Conservation (phyloP, 2,113 vertebrate species). For the Pristiophorus japonicus region DNA sequence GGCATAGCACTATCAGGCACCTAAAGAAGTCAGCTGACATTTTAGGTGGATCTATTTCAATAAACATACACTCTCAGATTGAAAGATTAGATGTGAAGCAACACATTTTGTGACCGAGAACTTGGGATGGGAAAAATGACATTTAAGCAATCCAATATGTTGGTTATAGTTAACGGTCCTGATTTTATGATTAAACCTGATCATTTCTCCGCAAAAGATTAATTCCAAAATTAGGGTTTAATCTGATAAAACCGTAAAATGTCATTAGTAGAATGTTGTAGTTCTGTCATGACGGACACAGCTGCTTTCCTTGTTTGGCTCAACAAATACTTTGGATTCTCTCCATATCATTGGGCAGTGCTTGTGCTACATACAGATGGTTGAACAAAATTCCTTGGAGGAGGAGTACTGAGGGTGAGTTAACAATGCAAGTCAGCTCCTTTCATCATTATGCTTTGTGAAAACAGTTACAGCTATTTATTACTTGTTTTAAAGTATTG, state of each 20-base stretch:
- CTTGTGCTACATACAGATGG: background rate
- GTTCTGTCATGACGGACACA: background rate
- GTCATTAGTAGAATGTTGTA: too few relatives aligned
- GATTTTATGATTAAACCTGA: background rate
- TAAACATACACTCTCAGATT: background rate
- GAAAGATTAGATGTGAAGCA: background rate
- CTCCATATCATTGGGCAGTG: background rate
- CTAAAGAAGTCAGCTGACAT: background rate
- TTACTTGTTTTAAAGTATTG: background rate
- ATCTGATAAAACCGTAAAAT: background rate
- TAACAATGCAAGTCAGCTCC: background rate
- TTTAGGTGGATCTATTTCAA: slow-evolving; percentile 11
- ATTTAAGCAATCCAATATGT: background rate
- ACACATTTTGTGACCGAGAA: background rate
- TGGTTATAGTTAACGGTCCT: background rate
- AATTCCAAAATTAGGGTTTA: background rate
- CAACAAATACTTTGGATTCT: background rate
- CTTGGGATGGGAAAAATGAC: background rate
- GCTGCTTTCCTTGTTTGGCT: background rate
- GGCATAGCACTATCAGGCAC: background rate
- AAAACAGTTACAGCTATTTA: background rate
- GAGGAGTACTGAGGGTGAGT: background rate
- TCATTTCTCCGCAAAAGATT: background rate
- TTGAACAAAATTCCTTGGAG: background rate
- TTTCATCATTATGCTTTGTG: background rate